These are phyloP conservation scores for Drosophila kikkawai DNA, from an alignment of 1,140 invertebrate species.

Conservation along the genomic window DNA sequence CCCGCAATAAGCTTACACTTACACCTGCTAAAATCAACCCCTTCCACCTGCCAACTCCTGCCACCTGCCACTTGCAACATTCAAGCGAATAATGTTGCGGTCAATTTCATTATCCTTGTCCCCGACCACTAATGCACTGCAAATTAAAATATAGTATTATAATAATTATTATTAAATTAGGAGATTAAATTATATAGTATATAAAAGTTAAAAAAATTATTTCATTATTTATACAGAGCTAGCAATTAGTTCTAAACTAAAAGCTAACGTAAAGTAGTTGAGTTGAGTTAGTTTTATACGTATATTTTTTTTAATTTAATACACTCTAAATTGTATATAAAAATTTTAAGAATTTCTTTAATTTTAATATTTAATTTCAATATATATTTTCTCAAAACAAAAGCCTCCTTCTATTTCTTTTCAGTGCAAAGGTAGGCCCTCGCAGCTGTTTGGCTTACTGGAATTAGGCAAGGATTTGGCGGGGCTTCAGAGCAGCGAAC, in stretches of 20 bases:
- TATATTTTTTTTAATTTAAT: background rate
- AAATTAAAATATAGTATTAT: background rate
- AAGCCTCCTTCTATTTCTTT: background rate
- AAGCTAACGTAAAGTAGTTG: no score
- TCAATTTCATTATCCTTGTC: conserved; percentile 70
- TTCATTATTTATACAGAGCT: no score
- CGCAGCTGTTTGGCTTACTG: conserved; percentile 56
- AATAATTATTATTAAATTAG: background rate
- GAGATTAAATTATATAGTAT: background rate
- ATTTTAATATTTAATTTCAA: background rate
- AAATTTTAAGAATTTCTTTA: background rate
- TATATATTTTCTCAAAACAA: background rate
- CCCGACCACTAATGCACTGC: background rate
- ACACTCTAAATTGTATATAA: background rate
- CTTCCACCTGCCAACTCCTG: background rate
- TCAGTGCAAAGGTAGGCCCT: conserved; percentile 5
- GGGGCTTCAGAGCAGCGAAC: conserved; percentile 36
- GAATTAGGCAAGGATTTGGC: conserved; percentile 56
- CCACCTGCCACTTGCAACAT: conserved; percentile 27
- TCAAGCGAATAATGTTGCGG: conserved; percentile 75
- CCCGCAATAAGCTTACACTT: conserved; percentile 45
- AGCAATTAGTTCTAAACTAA: no score
- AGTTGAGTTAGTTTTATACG: no score
- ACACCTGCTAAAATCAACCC: conserved; percentile 36
- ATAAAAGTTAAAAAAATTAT: no score